Conservation (phyloP, 2,888 invertebrate species). For the Diplolepis rosae region DNA sequence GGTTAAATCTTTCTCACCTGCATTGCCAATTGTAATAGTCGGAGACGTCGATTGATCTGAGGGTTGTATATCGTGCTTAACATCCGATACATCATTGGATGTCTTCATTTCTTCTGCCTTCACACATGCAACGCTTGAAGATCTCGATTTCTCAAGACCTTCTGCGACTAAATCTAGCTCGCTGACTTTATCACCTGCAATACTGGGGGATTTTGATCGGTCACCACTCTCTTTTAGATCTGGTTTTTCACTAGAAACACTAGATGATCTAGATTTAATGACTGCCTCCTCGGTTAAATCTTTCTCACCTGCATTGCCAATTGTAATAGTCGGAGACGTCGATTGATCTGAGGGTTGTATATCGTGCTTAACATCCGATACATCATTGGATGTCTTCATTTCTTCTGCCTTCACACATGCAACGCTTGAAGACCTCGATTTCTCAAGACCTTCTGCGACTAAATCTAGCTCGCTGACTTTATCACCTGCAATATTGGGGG, state of each 20-base stretch:
- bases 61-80: background rate
- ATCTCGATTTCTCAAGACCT: constrained; percentile 11
- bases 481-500: constrained; percentile 37
- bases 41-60: constrained; percentile 22
- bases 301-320: constrained; percentile 34
- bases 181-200: background rate
- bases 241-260: constrained; percentile 32
- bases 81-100: background rate
- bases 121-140: constrained; percentile 30
- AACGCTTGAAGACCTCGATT: constrained; percentile 31
- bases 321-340: constrained; percentile 12
- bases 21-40: constrained; percentile 32
- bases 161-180: constrained; percentile 33
- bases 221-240: constrained; percentile 16
- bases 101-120: constrained; percentile 28
- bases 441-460: constrained; percentile 28
- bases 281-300: constrained; percentile 21
- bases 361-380: background rate
- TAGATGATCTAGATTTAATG: constrained; percentile 44
- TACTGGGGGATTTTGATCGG: constrained; percentile 28
- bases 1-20: constrained; percentile 16
- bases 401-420: background rate
- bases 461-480: constrained; percentile 13
- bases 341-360: background rate
- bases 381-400: too few species aligned